Percentiles rank a stretch among this genome's conserved stretches.
These are phyloP conservation scores for Chiroxiphia lanceolata DNA, from an alignment of 2,797 vertebrate genomes.

Conservation along the genomic window DNA sequence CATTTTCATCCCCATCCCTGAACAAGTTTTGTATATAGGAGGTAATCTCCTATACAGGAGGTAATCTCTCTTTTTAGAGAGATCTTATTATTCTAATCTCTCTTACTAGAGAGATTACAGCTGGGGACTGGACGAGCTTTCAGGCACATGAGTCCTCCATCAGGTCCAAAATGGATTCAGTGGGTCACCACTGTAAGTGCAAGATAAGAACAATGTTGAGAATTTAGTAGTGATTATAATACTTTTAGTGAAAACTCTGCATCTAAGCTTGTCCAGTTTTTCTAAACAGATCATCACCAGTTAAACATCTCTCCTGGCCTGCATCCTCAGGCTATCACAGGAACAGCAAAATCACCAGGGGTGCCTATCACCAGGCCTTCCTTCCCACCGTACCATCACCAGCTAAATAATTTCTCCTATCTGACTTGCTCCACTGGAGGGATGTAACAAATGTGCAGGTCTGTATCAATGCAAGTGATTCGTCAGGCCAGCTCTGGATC, in stretches of 20 bases:
- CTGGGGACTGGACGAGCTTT: not conserved
- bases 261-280: not conserved
- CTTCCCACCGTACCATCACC: not conserved
- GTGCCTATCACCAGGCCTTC: not conserved
- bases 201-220: not conserved
- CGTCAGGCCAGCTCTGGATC: not conserved
- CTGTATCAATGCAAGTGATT: not conserved
- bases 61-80: not conserved
- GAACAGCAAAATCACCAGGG: not conserved
- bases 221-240: not conserved
- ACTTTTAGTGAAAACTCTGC: not conserved
- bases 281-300: not conserved
- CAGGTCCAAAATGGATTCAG: not conserved
- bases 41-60: not conserved
- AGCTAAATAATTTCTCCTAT: not conserved
- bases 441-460: not conserved
- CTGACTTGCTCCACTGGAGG: not conserved
- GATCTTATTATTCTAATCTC: not conserved
- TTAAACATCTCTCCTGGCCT: not conserved
- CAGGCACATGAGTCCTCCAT: not conserved
- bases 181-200: not conserved
- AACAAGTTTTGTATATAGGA: not conserved
- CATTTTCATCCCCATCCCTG: not conserved
- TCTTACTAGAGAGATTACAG: not conserved
- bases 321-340: not conserved